phyloP scores from a whole-genome alignment of 2,113 vertebrate genomes.

The Proterorhinus semilunaris region DNA sequence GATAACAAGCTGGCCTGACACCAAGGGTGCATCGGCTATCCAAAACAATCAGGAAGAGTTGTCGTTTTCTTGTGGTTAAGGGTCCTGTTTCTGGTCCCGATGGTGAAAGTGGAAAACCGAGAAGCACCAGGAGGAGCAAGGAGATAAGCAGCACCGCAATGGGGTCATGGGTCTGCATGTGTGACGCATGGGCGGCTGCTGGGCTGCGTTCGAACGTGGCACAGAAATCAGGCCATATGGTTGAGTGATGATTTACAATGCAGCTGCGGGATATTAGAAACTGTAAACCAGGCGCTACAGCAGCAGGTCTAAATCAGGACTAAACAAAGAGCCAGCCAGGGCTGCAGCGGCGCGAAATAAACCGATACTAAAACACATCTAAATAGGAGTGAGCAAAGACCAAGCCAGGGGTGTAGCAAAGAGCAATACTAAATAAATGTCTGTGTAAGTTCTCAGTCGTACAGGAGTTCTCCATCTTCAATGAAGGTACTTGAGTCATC shows the following conservation, averaged over 20 bases:
- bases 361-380: too few relatives aligned
- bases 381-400: too few relatives aligned
- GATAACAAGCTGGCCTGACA: background rate
- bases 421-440: too few relatives aligned
- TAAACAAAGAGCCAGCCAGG: too few relatives aligned
- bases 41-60: slow-evolving; percentile 33
- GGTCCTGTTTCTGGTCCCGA: slow-evolving; percentile 37
- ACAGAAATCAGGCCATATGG: background rate
- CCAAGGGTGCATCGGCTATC: slow-evolving; percentile 35
- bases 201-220: background rate
- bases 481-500: too few relatives aligned
- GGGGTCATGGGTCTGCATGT: slow-evolving; percentile 14
- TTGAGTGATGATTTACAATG: background rate
- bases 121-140: slow-evolving; percentile 17
- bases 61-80: background rate
- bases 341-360: too few relatives aligned
- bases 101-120: slow-evolving; percentile 61
- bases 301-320: too few relatives aligned
- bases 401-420: too few relatives aligned
- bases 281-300: too few relatives aligned
- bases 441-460: too few relatives aligned
- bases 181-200: background rate
- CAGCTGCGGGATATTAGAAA: background rate
- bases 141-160: slow-evolving; percentile 18
- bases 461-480: too few relatives aligned